These are phyloP conservation scores for Papilio polyxenes DNA, from an alignment of 1,140 invertebrate genomes.

Conservation along the genomic window DNA sequence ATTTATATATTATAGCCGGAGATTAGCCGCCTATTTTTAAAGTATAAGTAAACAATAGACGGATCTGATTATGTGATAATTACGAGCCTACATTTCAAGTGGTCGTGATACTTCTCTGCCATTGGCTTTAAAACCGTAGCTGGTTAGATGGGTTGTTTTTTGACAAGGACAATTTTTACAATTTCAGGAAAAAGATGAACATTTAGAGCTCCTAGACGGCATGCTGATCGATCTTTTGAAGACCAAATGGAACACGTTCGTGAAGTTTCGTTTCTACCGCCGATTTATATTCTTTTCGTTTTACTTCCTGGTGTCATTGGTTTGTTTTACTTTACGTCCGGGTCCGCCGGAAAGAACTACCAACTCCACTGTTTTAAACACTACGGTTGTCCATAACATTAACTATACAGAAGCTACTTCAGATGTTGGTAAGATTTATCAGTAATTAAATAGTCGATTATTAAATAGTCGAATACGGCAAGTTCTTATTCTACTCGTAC, in stretches of 20 bases:
- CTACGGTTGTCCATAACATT: slow-evolving; percentile 50
- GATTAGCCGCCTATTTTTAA: not conserved
- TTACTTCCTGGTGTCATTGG: slow-evolving; percentile 93
- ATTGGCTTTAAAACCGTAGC: not conserved
- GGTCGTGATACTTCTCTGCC: not conserved
- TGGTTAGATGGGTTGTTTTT: not conserved
- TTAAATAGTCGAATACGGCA: not conserved
- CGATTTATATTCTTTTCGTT: slow-evolving; percentile 94
- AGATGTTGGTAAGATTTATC: slow-evolving; percentile 60
- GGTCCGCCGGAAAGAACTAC: slow-evolving; percentile 82
- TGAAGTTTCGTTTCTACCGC: slow-evolving; percentile 96
- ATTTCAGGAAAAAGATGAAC: slow-evolving; percentile 93
- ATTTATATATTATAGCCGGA: not conserved
- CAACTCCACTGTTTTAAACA: slow-evolving; percentile 63
- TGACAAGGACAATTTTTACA: slow-evolving; percentile 2
- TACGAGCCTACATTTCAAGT: too few species aligned
- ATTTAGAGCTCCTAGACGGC: slow-evolving; percentile 97
- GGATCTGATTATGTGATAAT: too few species aligned
- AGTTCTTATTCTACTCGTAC: not conserved
- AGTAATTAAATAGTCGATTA: not conserved
- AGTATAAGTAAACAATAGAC: too few species aligned
- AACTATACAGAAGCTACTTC: slow-evolving; percentile 63
- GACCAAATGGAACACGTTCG: slow-evolving; percentile 99
- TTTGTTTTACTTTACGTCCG: slow-evolving; percentile 93
- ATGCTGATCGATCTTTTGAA: slow-evolving; percentile 95